Percentiles rank a stretch among this genome's conserved stretches.
Conservation (phyloP, 1,140 invertebrate species). For the Andrena cerasifolii region DNA sequence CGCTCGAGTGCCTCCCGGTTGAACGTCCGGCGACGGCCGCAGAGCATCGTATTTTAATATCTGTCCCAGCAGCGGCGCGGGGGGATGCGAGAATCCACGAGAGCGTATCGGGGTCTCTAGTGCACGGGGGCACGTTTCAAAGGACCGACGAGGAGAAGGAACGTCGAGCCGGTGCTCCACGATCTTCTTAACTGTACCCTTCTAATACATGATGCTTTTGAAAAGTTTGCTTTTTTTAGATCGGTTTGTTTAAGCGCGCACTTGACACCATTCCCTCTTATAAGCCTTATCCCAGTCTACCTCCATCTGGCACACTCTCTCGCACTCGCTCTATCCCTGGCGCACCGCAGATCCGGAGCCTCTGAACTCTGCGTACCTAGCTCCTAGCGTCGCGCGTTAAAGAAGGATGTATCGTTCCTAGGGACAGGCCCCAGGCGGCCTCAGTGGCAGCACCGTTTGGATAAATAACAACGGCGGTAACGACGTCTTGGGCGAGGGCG, state of each 20-base stretch:
- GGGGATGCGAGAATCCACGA: not conserved
- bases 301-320: not conserved
- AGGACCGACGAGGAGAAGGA: conserved; percentile 32
- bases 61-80: too few species aligned
- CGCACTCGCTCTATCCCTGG: not conserved
- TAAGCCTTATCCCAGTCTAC: conserved; percentile 20
- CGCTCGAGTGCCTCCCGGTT: too few species aligned
- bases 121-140: conserved; percentile 1
- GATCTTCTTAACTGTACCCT: conserved; percentile 42
- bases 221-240: conserved; percentile 53
- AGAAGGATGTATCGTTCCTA: conserved; percentile 31
- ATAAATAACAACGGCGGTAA: not conserved
- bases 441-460: too few species aligned
- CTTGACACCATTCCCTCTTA: conserved; percentile 49
- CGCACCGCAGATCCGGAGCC: not conserved
- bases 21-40: too few species aligned
- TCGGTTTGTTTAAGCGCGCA: conserved; percentile 45
- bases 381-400: conserved; percentile 29
- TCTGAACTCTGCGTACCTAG: not conserved
- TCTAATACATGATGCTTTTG: conserved; percentile 47
- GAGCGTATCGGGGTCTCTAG: not conserved
- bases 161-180: conserved; percentile 31
- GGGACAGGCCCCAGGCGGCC: not conserved
- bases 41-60: too few species aligned
- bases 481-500: conserved; percentile 13